phyloP scores from a whole-genome alignment of 2,113 vertebrate species.

The Archilochus colubris region DNA sequence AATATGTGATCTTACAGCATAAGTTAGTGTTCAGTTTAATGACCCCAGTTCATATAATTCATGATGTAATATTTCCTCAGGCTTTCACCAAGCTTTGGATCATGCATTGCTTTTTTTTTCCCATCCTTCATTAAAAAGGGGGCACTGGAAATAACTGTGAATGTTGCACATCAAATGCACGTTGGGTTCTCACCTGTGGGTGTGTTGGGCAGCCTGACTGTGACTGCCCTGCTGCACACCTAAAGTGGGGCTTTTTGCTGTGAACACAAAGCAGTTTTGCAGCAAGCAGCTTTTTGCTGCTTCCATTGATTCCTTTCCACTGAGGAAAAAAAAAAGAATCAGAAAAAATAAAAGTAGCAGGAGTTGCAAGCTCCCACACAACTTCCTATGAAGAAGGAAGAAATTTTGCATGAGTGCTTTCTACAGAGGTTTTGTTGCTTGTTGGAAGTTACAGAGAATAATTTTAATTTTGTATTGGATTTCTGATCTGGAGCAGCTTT shows the following conservation, averaged over 20 bases:
- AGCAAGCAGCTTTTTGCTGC: not conserved
- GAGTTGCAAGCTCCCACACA: not conserved
- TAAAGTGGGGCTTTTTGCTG: not conserved
- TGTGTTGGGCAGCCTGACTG: not conserved
- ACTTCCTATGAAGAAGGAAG: rapidly evolving
- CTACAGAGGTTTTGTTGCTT: not conserved
- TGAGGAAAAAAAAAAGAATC: not conserved
- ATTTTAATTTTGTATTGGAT: not conserved
- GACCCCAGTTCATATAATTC: not conserved
- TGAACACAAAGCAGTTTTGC: not conserved
- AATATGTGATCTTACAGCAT: not conserved
- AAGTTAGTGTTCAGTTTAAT: not conserved
- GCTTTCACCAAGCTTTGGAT: not conserved
- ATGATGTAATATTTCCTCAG: not conserved
- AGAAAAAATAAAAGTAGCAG: not conserved
- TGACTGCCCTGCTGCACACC: not conserved
- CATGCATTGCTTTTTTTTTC: not conserved
- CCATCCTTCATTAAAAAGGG: not conserved
- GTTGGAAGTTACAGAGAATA: not conserved
- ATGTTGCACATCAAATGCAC: not conserved
- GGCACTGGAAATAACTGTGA: not conserved
- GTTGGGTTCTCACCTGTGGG: not conserved
- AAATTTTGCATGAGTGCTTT: not conserved
- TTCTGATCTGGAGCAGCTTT: not conserved
- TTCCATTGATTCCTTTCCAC: rapidly evolving